These are phyloP conservation scores for Ochropleura plecta DNA, from an alignment of 2,888 invertebrate genomes.

Conservation along the genomic window DNA sequence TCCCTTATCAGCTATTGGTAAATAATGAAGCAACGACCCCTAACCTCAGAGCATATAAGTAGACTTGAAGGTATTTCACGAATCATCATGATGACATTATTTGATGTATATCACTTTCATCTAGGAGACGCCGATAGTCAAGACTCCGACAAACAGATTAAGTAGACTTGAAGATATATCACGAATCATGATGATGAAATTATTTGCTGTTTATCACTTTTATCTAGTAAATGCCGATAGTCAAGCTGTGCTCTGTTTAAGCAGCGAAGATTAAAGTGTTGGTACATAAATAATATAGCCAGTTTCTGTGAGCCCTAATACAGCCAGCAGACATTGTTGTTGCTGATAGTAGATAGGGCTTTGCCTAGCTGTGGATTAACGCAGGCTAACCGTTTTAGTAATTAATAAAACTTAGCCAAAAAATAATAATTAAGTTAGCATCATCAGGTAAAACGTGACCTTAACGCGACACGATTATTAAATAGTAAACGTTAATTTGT, in stretches of 20 bases:
- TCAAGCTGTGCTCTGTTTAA: background rate
- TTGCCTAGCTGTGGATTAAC: too few species aligned
- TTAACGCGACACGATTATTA: conserved; percentile 50
- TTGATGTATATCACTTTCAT: background rate
- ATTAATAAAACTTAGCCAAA: too few species aligned
- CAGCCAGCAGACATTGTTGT: too few species aligned
- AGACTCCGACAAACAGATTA: background rate
- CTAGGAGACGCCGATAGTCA: background rate
- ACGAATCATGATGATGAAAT: background rate
- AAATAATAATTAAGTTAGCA: background rate
- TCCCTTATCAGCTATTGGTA: background rate
- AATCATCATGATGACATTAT: background rate
- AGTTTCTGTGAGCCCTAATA: too few species aligned
- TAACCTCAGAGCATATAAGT: background rate
- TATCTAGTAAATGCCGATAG: too few species aligned
- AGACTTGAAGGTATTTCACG: background rate
- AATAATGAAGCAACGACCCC: background rate
- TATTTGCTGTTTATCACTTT: background rate
- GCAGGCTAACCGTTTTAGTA: too few species aligned
- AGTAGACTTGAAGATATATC: background rate
- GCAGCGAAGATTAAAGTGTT: background rate
- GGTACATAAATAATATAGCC: background rate
- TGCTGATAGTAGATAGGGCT: too few species aligned
- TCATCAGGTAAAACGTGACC: conserved; percentile 24
- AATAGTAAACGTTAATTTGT: conserved; percentile 72